These are phyloP conservation scores for Liparis tanakae DNA, from an alignment of 2,797 vertebrate species.

Conservation along the genomic window DNA sequence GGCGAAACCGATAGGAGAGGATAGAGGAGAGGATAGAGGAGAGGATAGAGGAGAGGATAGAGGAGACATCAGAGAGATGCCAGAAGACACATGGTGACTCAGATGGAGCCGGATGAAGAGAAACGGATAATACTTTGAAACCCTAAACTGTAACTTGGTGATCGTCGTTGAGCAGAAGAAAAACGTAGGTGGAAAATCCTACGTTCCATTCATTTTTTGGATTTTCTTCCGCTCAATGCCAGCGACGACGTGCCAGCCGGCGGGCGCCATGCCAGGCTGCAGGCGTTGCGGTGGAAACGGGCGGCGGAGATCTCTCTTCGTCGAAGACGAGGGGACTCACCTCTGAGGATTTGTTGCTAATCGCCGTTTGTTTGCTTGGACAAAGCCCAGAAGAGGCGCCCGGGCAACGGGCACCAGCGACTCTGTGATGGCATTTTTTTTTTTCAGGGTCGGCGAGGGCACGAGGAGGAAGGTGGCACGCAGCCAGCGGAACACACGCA, in stretches of 20 bases:
- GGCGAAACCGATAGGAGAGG: constrained; percentile 41
- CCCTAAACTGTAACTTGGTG: constrained; percentile 22
- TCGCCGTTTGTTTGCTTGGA: constrained; percentile 69
- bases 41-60: constrained; percentile 47
- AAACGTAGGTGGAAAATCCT: constrained; percentile 30
- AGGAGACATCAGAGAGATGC: constrained; percentile 55
- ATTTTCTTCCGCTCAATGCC: constrained; percentile 47
- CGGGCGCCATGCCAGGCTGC: constrained; percentile 68
- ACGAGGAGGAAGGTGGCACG: constrained; percentile 68
- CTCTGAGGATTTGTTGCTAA: constrained; percentile 71
- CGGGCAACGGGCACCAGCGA: constrained; percentile 67
- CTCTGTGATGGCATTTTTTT: constrained; percentile 73
- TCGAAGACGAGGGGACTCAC: constrained; percentile 66
- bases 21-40: constrained; percentile 44
- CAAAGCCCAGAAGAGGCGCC: constrained; percentile 71
- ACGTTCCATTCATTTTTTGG: constrained; percentile 33
- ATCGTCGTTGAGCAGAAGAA: constrained; percentile 41
- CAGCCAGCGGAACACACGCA: constrained; percentile 59
- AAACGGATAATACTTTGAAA: constrained; percentile 41
- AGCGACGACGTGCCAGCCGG: constrained; percentile 52
- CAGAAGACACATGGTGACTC: constrained; percentile 58
- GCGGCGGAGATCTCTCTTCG: constrained; percentile 42
- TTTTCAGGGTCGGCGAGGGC: constrained; percentile 58
- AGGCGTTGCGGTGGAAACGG: constrained; percentile 41
- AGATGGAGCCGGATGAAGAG: constrained; percentile 45